Conservation (phyloP, 2,797 vertebrate species). For the Peromyscus eremicus region DNA sequence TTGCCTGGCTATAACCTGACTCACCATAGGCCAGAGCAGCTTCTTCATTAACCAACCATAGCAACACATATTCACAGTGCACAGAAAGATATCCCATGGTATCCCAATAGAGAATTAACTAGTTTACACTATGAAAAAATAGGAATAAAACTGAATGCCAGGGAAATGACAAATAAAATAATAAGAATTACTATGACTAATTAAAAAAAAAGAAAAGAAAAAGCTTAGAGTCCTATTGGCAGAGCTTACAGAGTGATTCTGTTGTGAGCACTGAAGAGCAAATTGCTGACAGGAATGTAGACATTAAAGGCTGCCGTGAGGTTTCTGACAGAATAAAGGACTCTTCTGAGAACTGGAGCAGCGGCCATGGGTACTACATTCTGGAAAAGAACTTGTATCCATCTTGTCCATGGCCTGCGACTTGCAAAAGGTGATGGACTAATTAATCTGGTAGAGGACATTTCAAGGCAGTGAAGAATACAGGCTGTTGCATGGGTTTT, state of each 20-base stretch:
- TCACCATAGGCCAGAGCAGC: too few species aligned
- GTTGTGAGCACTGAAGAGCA: neutral
- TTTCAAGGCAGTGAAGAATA: too few species aligned
- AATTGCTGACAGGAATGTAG: too few species aligned
- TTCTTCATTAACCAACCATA: too few species aligned
- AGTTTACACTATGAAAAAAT: neutral
- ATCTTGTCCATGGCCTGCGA: neutral
- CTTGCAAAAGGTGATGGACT: neutral
- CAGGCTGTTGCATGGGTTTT: too few species aligned
- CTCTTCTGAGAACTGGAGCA: neutral
- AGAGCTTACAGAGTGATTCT: neutral
- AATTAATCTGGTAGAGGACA: neutral
- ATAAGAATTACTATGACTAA: neutral
- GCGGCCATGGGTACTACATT: neutral
- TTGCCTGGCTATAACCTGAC: too few species aligned
- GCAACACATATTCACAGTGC: too few species aligned
- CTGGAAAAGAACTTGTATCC: neutral
- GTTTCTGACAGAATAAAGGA: neutral
- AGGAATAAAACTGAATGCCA: neutral
- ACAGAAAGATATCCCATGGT: too few species aligned
- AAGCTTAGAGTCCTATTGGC: neutral
- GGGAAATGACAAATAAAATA: neutral
- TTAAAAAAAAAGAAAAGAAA: too few species aligned
- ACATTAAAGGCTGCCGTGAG: neutral
- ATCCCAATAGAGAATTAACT: neutral